Evolutionary conservation across 2,113 vertebrate genomes (phyloP), one percentile per base, ranked within the genome.

Genomic region (Onychostruthus taczanowskii): DNA sequence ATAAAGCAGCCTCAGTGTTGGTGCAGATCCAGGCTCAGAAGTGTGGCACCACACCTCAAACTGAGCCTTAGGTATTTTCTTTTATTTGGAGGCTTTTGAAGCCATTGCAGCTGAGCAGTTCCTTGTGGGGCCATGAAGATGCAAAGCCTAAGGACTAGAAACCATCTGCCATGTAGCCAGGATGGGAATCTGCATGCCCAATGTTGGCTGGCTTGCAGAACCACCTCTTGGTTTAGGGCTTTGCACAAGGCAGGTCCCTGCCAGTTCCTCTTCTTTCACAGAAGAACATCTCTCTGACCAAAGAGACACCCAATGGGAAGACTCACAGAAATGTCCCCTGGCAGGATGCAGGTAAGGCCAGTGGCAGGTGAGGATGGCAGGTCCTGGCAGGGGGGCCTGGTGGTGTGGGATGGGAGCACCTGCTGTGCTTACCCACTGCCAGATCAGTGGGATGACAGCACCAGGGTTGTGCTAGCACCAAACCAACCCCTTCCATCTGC

Each of bases 271-370:
- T 93, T 95, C 68, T 84, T 84, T 97, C 95, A 94, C 98, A 98
- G 74, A 98, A 98, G 96, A 98, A 98, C 74, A 98, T 97, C 13
- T 98, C 99, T 89, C 56, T 96, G 58, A 98, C 98, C 61, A 98
- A 98, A 3, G 97, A 98, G 39, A 96, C 98, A 13, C 62, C 95
- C 78, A 97, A 98, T 0, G 98, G 98, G 94, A 99, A 99, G 97
- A 98, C 98, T 0, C 96, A 98, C 87, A 98, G 97, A 92, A 98
- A 98, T 7, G 96, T 99, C 89, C 98, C 98, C 97, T 99, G 99
- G 98, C 98, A 98, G 78, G 98, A 99, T 92, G 98, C 98, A 95
- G 99, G 99, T 99, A 96, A 97, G 97, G 66, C 69, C 5, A 8
- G 73, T 67, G 50, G 30, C 84, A 70, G 68, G 63, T 1, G 6